phyloP scores from a whole-genome alignment of 2,113 vertebrate species.

The Phalacrocorax brasilianus region DNA sequence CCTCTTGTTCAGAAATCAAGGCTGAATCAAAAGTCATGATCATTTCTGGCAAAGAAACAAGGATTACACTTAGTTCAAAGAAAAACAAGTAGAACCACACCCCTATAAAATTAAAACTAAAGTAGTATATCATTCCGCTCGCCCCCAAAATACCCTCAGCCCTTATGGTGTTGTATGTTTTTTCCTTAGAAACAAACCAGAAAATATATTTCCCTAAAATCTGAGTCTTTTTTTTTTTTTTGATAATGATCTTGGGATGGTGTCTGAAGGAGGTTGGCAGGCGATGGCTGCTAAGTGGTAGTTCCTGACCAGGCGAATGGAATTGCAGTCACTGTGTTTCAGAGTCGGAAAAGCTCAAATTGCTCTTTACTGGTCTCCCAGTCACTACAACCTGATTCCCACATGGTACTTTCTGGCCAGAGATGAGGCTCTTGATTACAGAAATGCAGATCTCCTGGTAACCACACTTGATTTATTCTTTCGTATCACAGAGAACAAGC shows the following conservation, averaged over 20 bases:
- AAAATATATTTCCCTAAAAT: not conserved
- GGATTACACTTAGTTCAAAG: not conserved
- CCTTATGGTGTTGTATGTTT: fast-evolving
- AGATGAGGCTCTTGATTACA: not conserved
- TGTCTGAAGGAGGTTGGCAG: not conserved
- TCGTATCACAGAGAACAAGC: fast-evolving
- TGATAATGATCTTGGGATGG: not conserved
- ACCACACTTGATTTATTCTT: not conserved
- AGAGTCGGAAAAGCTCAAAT: not conserved
- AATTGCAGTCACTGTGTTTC: not conserved
- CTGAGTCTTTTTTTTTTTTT: not conserved
- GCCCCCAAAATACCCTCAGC: not conserved
- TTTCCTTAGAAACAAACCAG: not conserved
- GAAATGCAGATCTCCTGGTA: not conserved
- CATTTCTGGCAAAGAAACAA: not conserved
- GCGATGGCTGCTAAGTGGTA: not conserved
- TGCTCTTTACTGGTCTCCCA: not conserved
- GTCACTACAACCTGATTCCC: not conserved
- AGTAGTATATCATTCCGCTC: not conserved
- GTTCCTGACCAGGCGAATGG: not conserved
- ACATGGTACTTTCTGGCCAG: not conserved
- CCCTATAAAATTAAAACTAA: not conserved
- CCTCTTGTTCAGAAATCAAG: not conserved
- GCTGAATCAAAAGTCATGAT: not conserved
- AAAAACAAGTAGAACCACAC: not conserved